Evolutionary conservation across 2,113 vertebrate species (phyloP).

Genomic region (Hippocampus mohnikei): DNA sequence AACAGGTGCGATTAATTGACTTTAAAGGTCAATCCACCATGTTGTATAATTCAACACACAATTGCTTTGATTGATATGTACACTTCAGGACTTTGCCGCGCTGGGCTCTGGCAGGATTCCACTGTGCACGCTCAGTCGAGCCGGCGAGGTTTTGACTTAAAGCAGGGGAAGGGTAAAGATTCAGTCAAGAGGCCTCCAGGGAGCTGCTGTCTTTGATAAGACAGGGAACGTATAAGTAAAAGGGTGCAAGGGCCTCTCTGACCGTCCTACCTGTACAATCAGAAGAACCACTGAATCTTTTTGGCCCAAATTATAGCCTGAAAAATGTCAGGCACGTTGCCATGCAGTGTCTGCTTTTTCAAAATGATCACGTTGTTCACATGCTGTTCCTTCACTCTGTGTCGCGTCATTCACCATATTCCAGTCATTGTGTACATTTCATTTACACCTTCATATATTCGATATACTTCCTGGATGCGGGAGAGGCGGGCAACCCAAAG

Average conservation of each 20-base stretch:
- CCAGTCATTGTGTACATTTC: constrained; percentile 14
- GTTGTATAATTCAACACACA: constrained; percentile 74
- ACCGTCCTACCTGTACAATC: constrained; percentile 28
- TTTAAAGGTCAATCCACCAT: constrained; percentile 74
- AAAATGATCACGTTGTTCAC: background rate
- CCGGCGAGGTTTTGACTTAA: constrained; percentile 52
- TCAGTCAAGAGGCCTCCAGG: constrained; percentile 57
- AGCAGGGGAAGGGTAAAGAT: constrained; percentile 51
- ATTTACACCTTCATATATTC: constrained; percentile 6
- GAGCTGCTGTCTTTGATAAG: constrained; percentile 55
- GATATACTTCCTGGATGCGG: constrained; percentile 1
- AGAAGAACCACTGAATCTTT: background rate
- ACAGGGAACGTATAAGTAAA: constrained; percentile 43
- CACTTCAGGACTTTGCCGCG: constrained; percentile 61
- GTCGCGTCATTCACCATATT: constrained; percentile 14
- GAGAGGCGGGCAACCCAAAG: constrained; percentile 8
- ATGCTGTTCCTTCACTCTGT: background rate
- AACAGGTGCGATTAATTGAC: constrained; percentile 70
- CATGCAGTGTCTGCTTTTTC: background rate
- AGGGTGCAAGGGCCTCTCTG: constrained; percentile 29
- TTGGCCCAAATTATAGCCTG: constrained; percentile 2
- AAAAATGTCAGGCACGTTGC: background rate
- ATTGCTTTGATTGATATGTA: constrained; percentile 68
- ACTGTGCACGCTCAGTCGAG: constrained; percentile 28
- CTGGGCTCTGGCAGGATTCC: constrained; percentile 40